phyloP scores from a whole-genome alignment of 1,140 invertebrate genomes.

The Diprion similis region DNA sequence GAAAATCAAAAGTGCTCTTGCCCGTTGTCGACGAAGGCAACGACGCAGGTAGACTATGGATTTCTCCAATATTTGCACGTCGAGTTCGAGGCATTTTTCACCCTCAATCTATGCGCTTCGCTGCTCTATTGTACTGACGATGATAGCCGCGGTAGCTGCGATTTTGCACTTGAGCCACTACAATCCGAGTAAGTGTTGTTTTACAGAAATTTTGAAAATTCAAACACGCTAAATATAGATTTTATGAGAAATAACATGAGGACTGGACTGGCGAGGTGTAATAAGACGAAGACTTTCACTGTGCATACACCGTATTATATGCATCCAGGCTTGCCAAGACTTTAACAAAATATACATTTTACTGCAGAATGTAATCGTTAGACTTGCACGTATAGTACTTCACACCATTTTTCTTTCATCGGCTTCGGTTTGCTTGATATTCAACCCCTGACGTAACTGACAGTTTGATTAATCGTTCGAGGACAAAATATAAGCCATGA shows the following conservation, averaged over 20 bases:
- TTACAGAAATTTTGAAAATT: not conserved
- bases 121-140: conserved; percentile 43
- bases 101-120: conserved; percentile 45
- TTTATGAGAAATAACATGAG: not conserved
- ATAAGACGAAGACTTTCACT: no score
- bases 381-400: no score
- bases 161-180: conserved; percentile 57
- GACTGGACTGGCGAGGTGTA: no score
- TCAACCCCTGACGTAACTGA: no score
- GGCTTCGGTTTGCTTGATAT: no score
- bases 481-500: no score
- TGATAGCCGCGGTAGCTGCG: conserved; percentile 51
- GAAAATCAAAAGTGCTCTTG: conserved; percentile 29
- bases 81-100: conserved; percentile 20
- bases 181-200: conserved; percentile 51
- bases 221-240: not conserved
- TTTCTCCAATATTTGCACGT: conserved; percentile 29
- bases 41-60: conserved; percentile 42
- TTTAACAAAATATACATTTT: no score
- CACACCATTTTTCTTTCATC: no score
- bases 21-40: conserved; percentile 39
- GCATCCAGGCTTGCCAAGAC: no score
- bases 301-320: no score
- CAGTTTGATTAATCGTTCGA: no score
- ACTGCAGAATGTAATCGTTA: no score